Conservation (phyloP, 1,140 invertebrate species). For the Gryon sp. region DNA sequence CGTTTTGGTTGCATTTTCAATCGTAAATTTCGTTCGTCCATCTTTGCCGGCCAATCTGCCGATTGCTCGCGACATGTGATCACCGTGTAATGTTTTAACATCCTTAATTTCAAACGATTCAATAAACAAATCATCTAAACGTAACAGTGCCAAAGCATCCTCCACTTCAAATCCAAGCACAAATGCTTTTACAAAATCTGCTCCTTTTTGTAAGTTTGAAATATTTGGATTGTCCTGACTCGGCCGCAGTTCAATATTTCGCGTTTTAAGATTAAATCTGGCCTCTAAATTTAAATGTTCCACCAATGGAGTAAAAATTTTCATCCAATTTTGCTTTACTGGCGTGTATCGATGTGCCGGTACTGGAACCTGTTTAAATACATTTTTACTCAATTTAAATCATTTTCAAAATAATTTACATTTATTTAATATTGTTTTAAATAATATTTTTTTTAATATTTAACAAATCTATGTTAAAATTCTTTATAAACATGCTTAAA, state of each 20-base stretch:
- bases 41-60: conserved; percentile 98
- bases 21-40: conserved; percentile 98
- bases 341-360: conserved; percentile 92
- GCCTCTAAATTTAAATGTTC: conserved; percentile 97
- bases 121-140: conserved; percentile 98
- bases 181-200: conserved; percentile 99
- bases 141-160: conserved; percentile 95
- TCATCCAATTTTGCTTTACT: conserved; percentile 97
- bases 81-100: conserved; percentile 97
- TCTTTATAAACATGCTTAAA: too few species aligned
- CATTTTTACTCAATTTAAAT: too few species aligned
- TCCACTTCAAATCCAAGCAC: conserved; percentile 98
- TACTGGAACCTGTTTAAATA: conserved; percentile 82
- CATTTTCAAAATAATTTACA: too few species aligned
- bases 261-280: conserved; percentile 94
- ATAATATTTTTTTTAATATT: conserved; percentile 53
- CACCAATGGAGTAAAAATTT: conserved; percentile 97
- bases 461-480: too few species aligned
- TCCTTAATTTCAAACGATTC: conserved; percentile 98
- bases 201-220: conserved; percentile 96
- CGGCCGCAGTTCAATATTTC: conserved; percentile 93
- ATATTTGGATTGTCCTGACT: conserved; percentile 91
- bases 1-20: conserved; percentile 99
- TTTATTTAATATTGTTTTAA: too few species aligned
- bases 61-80: conserved; percentile 97